phyloP scores from a whole-genome alignment of 2,797 vertebrate genomes.

The Helostoma temminkii region DNA sequence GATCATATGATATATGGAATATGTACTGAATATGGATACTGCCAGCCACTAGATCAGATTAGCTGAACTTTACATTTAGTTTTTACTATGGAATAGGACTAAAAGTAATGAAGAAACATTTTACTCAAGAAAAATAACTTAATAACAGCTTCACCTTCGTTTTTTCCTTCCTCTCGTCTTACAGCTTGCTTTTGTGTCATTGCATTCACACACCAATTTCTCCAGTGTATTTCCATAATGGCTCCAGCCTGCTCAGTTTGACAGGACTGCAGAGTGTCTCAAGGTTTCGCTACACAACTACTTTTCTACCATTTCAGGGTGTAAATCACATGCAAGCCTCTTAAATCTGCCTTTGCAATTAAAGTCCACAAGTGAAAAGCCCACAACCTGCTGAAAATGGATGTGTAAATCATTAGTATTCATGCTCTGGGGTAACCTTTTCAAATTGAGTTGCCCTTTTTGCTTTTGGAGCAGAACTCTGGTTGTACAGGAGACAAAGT shows the following conservation, averaged over 20 bases:
- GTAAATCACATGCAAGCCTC: conserved; percentile 49
- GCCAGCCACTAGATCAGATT: not conserved
- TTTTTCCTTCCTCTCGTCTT: not conserved
- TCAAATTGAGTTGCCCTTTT: conserved; percentile 65
- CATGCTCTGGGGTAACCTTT: conserved; percentile 71
- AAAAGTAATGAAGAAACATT: not conserved
- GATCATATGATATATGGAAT: too few relatives aligned
- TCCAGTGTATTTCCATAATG: conserved; percentile 14
- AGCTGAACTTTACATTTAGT: not conserved
- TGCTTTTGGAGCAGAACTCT: conserved; percentile 69
- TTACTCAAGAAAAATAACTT: not conserved
- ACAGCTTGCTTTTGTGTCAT: not conserved
- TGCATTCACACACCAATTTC: conserved; percentile 7
- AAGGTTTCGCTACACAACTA: conserved; percentile 25
- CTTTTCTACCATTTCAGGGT: conserved; percentile 44
- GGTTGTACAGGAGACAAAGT: conserved; percentile 65
- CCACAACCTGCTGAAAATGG: conserved; percentile 68
- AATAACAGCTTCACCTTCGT: not conserved
- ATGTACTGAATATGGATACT: too few relatives aligned
- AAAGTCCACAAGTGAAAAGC: conserved; percentile 62
- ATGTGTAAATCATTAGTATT: conserved; percentile 82
- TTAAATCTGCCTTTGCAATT: conserved; percentile 57
- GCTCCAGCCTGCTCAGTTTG: conserved; percentile 17
- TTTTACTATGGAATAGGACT: not conserved
- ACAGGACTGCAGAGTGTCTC: conserved; percentile 14